Evolutionary conservation across 2,888 invertebrate genomes (phyloP), one percentile per base, ranked within the genome.

Genomic region (Acleris holmiana): DNA sequence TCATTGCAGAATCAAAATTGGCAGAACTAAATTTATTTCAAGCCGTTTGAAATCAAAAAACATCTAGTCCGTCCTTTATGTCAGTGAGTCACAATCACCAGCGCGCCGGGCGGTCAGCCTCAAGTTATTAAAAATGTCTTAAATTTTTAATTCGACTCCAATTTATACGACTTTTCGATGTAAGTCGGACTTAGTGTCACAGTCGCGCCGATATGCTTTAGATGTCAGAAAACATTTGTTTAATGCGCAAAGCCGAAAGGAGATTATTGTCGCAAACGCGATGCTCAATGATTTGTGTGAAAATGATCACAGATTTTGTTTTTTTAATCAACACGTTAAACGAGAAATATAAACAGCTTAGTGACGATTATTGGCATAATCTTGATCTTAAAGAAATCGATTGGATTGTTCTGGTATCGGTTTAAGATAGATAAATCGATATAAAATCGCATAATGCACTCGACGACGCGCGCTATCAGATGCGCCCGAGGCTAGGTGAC

Each of bases 141-240:
- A 80, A 85, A 82, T 81, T 81, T 82, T 85, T 86, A 88, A 88
- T 88, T 86, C 84, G 82, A 80, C 76, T 80, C 79, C 82, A 86
- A 90, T 86, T 89, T 87, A 86, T 86, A 86, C 77, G 84, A 84
- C 81, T 83, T 85, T 86, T 76, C 80, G 79, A 83, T 83, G 79
- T 89, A 88, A 89, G 86, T 84, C 82, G 78, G 84, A 88, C 84
- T 92, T 90, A 92, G 81, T 88, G 91, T 90, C 88, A 84, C 77
- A 81, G 78, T 79, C 76, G 78, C 76, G 79, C 73, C 78, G 83
- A 83, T 82, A 76, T 75, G 83, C 73, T 76, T 77, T 79, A 74
- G 80, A 79, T 78, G 83, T 84, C 78, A 83, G 78, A 85, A 86
- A 88, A 85, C 86, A 82, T 89, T 86, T 86, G 86, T 85, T 85